Base-by-base conservation (phyloP, 2,888 invertebrate species). In the Nomada ferruginata region DNA sequence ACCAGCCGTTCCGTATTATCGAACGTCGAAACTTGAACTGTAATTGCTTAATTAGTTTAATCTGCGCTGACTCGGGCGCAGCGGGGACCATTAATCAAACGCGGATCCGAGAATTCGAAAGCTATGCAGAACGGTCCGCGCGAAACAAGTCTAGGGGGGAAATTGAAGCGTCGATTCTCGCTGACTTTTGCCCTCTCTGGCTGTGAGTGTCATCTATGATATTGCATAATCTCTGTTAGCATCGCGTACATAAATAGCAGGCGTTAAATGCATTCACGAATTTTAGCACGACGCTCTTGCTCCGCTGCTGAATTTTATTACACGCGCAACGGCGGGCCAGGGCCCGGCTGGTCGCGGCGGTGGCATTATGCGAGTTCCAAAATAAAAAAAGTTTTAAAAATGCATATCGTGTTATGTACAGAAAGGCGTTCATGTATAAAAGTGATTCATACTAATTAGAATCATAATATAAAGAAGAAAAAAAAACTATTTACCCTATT, bases 251-350 rank as follows among this genome's bases (percentile, higher is more conserved):
- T 59, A 81, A 81, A 73, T 73, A 77, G 73, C 72, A 57, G 63
- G 44, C 53, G 73, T 66, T 79, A 72, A 76, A 73, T 26, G 69
- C 60, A 73, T 72, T 65, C 55, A 55, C 53, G 57, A 80, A 80
- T 72, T 80, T 64, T 36, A 71, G 50, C 70, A 23, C 66, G 57
- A 11, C 9, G 50, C 20, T 50, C 47, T 68, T 69, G 36, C 57
- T 64, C 44, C 52, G 44, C 47, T 52, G 69, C 57, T 72, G 52
- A 72, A 59, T 68, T 77, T 77, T 68, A 77, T 77, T 70, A 11
- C 63, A 61, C 44, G 60, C 50, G 26, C 66, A 42, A 47, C 11
- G 15, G 47, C 2, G n/a, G 59, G n/a, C 2, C 13, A 13, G 47
- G 36, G 20, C 11, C 50, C 20, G 42, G 36, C 13, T 29, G 5